These are phyloP conservation scores for Styela clava DNA, from an alignment of 23 tunicate genomes.

Conservation along the genomic window DNA sequence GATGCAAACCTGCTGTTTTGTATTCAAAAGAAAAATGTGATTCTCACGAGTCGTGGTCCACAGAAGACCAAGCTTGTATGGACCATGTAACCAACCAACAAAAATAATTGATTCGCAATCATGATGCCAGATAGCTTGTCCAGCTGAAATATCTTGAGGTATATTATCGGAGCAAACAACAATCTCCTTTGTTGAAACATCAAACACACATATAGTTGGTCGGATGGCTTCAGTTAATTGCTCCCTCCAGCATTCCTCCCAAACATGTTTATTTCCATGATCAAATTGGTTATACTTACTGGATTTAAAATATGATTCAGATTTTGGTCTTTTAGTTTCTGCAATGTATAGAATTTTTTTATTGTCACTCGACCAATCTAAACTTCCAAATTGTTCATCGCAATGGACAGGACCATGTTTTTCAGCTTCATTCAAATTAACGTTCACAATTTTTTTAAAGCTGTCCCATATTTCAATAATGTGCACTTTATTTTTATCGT, in stretches of 20 bases:
- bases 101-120: slow-evolving; percentile 44
- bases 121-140: slow-evolving; percentile 47
- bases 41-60: slow-evolving; percentile 63
- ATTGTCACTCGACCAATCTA: slow-evolving; percentile 70
- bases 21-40: slow-evolving; percentile 26
- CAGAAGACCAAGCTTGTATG: slow-evolving; percentile 69
- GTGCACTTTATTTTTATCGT: slow-evolving; percentile 30
- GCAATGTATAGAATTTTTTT: slow-evolving; percentile 64
- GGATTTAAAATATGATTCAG: slow-evolving; percentile 14
- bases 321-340: slow-evolving; percentile 34
- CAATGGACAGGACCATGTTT: slow-evolving; percentile 67
- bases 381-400: slow-evolving; percentile 56
- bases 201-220: slow-evolving; percentile 69
- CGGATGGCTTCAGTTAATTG: slow-evolving; percentile 45
- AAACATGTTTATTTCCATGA: slow-evolving; percentile 46
- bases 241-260: slow-evolving; percentile 82
- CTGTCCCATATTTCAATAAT: slow-evolving; percentile 73
- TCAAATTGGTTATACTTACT: slow-evolving; percentile 15
- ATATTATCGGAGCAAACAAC: slow-evolving; percentile 24
- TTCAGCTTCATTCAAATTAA: slow-evolving; percentile 55
- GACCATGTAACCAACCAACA: slow-evolving; percentile 54
- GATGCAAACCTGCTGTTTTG: slow-evolving; percentile 11
- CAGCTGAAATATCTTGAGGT: slow-evolving; percentile 45
- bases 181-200: slow-evolving; percentile 31
- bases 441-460: slow-evolving; percentile 12